These are phyloP conservation scores for Rhimphoctona megacephalus DNA, from an alignment of 2,888 invertebrate species.

Conservation along the genomic window DNA sequence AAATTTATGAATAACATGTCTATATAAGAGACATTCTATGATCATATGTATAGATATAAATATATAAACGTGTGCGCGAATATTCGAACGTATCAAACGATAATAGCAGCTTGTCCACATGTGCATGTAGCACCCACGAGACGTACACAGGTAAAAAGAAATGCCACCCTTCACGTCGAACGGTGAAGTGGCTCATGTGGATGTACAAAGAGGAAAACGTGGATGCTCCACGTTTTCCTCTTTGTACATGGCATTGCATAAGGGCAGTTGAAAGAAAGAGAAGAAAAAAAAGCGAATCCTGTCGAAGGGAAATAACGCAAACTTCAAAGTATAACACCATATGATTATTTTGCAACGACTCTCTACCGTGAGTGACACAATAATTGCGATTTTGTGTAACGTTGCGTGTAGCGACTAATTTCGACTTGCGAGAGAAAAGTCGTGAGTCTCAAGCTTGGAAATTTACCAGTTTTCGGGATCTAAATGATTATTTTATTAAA, in stretches of 20 bases:
- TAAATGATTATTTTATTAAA: background rate
- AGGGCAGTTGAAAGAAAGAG: background rate
- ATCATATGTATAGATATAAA: too few species aligned
- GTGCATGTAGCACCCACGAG: background rate
- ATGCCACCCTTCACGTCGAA: slow-evolving; percentile 13
- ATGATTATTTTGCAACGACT: slow-evolving; percentile 53
- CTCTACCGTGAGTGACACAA: slow-evolving; percentile 51
- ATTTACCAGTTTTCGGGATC: background rate
- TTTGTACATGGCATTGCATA: background rate
- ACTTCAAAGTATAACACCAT: slow-evolving; percentile 36
- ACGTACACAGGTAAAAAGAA: slow-evolving; percentile 3
- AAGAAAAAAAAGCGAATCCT: slow-evolving; percentile 18
- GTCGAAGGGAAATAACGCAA: slow-evolving; percentile 36
- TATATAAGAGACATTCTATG: too few species aligned
- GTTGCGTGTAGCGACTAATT: slow-evolving; percentile 40
- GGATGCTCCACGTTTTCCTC: slow-evolving; percentile 8
- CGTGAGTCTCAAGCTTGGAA: too few species aligned
- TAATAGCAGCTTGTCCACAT: slow-evolving; percentile 38
- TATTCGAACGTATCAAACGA: background rate
- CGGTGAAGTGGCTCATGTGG: slow-evolving; percentile 7
- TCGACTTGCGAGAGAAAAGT: background rate
- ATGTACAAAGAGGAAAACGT: too few species aligned
- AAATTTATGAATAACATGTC: too few species aligned
- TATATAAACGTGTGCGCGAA: too few species aligned
- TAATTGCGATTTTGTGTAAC: slow-evolving; percentile 49